Conservation (phyloP, 2,888 invertebrate species). For the Cosmorhoe ocellata region DNA sequence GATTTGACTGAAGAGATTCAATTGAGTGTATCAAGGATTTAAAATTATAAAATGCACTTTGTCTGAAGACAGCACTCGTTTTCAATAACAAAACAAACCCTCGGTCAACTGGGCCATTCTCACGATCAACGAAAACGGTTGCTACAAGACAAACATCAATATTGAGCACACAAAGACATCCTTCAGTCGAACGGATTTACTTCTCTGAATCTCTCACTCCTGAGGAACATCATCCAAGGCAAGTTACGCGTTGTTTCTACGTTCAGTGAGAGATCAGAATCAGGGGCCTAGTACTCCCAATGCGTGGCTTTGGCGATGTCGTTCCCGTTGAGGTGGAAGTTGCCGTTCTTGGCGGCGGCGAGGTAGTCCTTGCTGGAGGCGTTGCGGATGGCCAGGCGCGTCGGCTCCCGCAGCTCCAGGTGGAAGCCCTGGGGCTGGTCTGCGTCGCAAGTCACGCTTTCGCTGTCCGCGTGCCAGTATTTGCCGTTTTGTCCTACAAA, state of each 20-base stretch:
- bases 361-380: conserved; percentile 89
- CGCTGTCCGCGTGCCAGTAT: conserved; percentile 96
- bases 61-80: background rate
- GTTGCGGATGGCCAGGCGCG: conserved; percentile 94
- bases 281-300: conserved; percentile 92
- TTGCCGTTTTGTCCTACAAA: conserved; percentile 92
- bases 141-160: conserved; percentile 9
- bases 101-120: background rate
- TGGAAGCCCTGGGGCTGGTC: conserved; percentile 93
- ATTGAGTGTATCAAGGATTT: conserved; percentile 38
- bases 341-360: conserved; percentile 95
- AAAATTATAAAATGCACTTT: background rate
- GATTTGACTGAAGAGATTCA: conserved; percentile 45
- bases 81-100: conserved; percentile 11
- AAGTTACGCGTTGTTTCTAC: too few species aligned
- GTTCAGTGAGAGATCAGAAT: background rate
- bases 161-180: conserved; percentile 24
- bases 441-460: conserved; percentile 92
- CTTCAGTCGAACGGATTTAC: conserved; percentile 7
- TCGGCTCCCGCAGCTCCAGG: conserved; percentile 95
- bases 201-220: conserved; percentile 16
- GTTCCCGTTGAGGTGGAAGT: conserved; percentile 91
- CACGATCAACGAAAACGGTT: conserved; percentile 6
- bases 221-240: too few species aligned
- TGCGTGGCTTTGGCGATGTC: conserved; percentile 92